Percentiles rank a stretch among this genome's conserved stretches.
These are phyloP conservation scores for Eubasilissa regina DNA, from an alignment of 1,140 invertebrate species.

Conservation along the genomic window DNA sequence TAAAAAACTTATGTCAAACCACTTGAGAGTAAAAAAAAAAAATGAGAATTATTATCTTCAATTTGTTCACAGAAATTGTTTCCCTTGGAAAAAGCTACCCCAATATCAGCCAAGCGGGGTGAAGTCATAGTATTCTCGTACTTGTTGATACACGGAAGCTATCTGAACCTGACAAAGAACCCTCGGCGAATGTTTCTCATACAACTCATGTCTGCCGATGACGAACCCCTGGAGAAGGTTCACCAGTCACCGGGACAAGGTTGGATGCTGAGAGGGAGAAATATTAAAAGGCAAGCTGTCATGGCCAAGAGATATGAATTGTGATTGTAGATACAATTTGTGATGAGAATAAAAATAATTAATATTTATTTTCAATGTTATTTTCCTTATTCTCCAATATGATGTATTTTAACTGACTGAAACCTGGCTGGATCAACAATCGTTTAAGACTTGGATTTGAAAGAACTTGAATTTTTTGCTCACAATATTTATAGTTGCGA, in stretches of 20 bases:
- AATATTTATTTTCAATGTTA: too few relatives aligned
- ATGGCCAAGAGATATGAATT: slow-evolving; percentile 65
- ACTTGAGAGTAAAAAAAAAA: too few relatives aligned
- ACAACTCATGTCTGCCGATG: slow-evolving; percentile 73
- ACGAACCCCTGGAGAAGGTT: slow-evolving; percentile 68
- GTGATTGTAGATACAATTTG: too few relatives aligned
- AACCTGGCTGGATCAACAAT: too few relatives aligned
- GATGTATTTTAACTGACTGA: too few relatives aligned
- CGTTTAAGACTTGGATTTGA: too few relatives aligned
- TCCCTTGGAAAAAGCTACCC: slow-evolving; percentile 72
- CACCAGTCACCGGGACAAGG: slow-evolving; percentile 72
- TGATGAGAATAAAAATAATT: too few relatives aligned
- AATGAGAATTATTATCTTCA: background rate
- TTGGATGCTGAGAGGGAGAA: slow-evolving; percentile 71
- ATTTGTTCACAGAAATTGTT: slow-evolving; percentile 67
- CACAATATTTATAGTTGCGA: too few relatives aligned
- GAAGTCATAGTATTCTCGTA: slow-evolving; percentile 77
- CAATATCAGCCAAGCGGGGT: slow-evolving; percentile 72
- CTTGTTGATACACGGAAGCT: slow-evolving; percentile 76
- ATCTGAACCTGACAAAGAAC: slow-evolving; percentile 71
- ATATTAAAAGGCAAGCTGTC: slow-evolving; percentile 65
- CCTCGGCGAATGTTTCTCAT: slow-evolving; percentile 75
- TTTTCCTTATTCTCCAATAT: too few relatives aligned
- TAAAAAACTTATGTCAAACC: too few relatives aligned
- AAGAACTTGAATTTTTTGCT: too few relatives aligned